A percentile compares a stretch with the other conserved stretches of the same genome.
These are phyloP conservation scores for Poeciliopsis infans DNA, from an alignment of 2,797 vertebrate genomes.

Conservation along the genomic window DNA sequence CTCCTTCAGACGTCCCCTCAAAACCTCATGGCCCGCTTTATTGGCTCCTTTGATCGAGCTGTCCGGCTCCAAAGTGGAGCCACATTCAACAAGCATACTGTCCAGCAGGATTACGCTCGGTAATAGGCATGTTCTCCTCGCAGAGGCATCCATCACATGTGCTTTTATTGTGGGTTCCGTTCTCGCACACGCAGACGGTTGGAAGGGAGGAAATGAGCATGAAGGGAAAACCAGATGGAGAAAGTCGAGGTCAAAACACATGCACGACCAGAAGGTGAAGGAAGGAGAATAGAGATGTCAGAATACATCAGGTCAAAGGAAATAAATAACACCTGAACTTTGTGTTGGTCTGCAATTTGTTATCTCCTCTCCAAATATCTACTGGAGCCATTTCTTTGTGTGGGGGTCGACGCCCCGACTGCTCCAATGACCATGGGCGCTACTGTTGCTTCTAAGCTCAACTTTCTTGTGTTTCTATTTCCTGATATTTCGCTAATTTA, in stretches of 20 bases:
- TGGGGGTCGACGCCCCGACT: neutral
- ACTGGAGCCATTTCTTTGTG: neutral
- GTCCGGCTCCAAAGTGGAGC: conserved; percentile 32
- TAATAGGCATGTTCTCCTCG: conserved; percentile 23
- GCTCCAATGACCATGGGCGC: neutral
- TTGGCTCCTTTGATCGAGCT: conserved; percentile 67
- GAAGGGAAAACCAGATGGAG: conserved; percentile 56
- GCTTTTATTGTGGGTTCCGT: conserved; percentile 15
- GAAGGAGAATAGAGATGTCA: conserved; percentile 16
- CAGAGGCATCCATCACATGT: conserved; percentile 55
- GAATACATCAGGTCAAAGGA: neutral
- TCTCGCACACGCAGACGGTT: conserved; percentile 46
- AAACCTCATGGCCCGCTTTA: conserved; percentile 59
- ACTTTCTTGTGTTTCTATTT: neutral
- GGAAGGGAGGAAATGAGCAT: conserved; percentile 50
- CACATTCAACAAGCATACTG: conserved; percentile 33
- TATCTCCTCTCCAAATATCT: neutral
- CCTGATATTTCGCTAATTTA: neutral
- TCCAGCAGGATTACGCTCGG: conserved; percentile 20
- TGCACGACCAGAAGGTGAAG: neutral
- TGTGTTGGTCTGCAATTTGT: neutral
- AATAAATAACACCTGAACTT: neutral
- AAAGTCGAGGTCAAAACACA: conserved; percentile 23
- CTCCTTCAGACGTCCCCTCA: conserved; percentile 26
- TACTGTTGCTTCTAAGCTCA: neutral